Conservation (phyloP, 2,797 vertebrate species). For the Nannoperca obscura region DNA sequence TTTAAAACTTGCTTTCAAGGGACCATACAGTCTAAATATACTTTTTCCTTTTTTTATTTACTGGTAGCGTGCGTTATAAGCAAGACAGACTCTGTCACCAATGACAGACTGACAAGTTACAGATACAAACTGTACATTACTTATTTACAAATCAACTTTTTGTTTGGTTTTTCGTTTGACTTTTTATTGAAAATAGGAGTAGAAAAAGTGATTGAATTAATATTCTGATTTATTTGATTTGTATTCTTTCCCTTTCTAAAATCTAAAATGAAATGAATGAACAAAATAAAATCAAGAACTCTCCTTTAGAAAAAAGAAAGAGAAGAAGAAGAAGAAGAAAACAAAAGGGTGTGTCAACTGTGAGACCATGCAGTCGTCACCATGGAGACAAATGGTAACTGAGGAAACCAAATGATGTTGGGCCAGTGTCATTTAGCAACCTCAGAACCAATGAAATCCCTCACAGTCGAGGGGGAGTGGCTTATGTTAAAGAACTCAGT, state of each 20-base stretch:
- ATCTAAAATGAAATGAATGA: slow-evolving; percentile 85
- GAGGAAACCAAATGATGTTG: slow-evolving; percentile 71
- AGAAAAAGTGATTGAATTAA: slow-evolving; percentile 90
- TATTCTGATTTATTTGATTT: slow-evolving; percentile 86
- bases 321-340: slow-evolving; percentile 65
- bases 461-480: slow-evolving; percentile 63
- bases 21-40: slow-evolving; percentile 93
- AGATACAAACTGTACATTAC: slow-evolving; percentile 97
- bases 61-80: slow-evolving; percentile 95
- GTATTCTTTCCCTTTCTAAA: slow-evolving; percentile 86
- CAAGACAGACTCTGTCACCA: slow-evolving; percentile 94
- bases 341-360: slow-evolving; percentile 61
- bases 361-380: slow-evolving; percentile 78
- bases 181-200: slow-evolving; percentile 90
- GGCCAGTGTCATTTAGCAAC: slow-evolving; percentile 76
- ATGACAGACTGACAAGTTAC: slow-evolving; percentile 92
- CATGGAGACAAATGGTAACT: slow-evolving; percentile 71
- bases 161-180: slow-evolving; percentile 81
- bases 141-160: slow-evolving; percentile 94
- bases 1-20: slow-evolving; percentile 93
- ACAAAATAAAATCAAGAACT: slow-evolving; percentile 61
- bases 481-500: slow-evolving; percentile 72
- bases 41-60: slow-evolving; percentile 90
- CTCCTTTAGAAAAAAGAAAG: slow-evolving; percentile 68
- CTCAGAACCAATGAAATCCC: slow-evolving; percentile 76